A percentile compares a stretch with the other conserved stretches of the same genome.
These are phyloP conservation scores for Drosophila kokeensis DNA, from an alignment of 2,888 invertebrate species.

Conservation along the genomic window DNA sequence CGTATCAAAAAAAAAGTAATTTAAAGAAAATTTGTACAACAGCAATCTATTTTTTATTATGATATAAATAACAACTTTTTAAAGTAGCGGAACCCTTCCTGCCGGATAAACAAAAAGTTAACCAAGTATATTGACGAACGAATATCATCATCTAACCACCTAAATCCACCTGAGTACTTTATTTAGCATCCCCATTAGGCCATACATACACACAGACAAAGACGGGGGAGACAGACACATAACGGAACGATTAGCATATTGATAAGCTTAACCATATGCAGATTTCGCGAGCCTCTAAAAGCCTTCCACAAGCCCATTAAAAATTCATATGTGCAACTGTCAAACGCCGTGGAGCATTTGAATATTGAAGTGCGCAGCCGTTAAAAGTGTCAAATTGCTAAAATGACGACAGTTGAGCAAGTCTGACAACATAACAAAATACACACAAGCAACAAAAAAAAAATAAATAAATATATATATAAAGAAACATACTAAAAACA, in stretches of 20 bases:
- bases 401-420: conserved; percentile 56
- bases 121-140: background rate
- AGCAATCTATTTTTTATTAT: background rate
- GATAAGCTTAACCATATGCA: conserved; percentile 61
- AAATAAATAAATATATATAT: too few relatives aligned
- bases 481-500: conserved; percentile 38
- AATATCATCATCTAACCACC: conserved; percentile 27
- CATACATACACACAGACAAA: conserved; percentile 5
- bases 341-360: conserved; percentile 64
- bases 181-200: conserved; percentile 48
- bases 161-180: conserved; percentile 41
- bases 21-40: background rate
- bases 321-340: conserved; percentile 76
- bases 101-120: conserved; percentile 13
- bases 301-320: conserved; percentile 71
- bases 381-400: conserved; percentile 79
- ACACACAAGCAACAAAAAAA: conserved; percentile 30
- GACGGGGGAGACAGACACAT: background rate
- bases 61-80: background rate
- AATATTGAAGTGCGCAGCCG: conserved; percentile 74
- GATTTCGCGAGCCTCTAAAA: conserved; percentile 46
- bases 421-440: conserved; percentile 27
- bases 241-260: conserved; percentile 68
- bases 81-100: conserved; percentile 10
- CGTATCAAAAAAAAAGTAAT: background rate